A percentile compares a stretch with the other conserved stretches of the same genome.
These are phyloP conservation scores for Spisula subtruncata DNA, from an alignment of 2,888 invertebrate species.

Conservation along the genomic window DNA sequence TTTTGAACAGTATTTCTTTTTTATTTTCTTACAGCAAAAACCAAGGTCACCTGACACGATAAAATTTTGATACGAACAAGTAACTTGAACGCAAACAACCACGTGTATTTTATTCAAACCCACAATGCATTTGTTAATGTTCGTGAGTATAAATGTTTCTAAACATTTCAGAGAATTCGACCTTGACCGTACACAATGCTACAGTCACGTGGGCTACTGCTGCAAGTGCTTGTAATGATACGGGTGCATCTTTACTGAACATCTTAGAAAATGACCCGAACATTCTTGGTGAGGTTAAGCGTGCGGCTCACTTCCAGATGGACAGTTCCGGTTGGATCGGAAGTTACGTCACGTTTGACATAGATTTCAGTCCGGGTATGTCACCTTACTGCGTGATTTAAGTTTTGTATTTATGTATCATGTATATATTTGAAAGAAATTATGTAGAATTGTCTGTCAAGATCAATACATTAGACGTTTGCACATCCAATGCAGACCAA, in stretches of 20 bases:
- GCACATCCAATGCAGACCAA: too few relatives aligned
- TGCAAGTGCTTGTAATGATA: conserved; percentile 3
- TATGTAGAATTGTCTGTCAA: too few relatives aligned
- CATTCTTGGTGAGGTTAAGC: not conserved
- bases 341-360: conserved; percentile 20
- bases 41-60: too few relatives aligned
- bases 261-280: not conserved
- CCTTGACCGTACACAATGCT: not conserved
- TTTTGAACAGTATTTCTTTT: too few relatives aligned
- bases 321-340: conserved; percentile 24
- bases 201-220: not conserved
- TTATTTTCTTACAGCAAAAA: too few relatives aligned
- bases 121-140: too few relatives aligned
- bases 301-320: not conserved
- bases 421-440: too few relatives aligned
- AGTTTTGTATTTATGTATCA: not conserved
- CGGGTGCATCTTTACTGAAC: not conserved
- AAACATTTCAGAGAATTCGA: not conserved
- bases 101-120: too few relatives aligned
- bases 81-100: too few relatives aligned
- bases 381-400: not conserved
- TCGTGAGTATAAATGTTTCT: too few relatives aligned
- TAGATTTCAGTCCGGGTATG: conserved; percentile 6
- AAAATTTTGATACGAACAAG: not conserved
- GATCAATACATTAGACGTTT: too few relatives aligned